These are phyloP conservation scores for Apoda limacodes DNA, from an alignment of 2,888 invertebrate species.

Conservation along the genomic window DNA sequence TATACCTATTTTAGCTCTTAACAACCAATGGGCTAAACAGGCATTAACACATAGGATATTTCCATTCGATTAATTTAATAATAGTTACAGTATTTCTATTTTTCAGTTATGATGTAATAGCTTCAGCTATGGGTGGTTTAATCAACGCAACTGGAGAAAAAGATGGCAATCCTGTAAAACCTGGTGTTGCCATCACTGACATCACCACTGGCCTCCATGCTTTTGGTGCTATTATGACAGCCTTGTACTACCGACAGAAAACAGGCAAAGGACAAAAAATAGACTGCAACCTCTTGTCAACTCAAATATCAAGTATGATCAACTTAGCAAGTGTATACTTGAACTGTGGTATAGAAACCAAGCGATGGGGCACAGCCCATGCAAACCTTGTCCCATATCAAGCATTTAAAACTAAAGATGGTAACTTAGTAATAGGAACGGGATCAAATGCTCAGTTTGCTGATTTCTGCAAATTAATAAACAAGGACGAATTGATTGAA, in stretches of 20 bases:
- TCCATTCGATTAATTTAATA: no score
- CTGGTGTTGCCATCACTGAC: slow-evolving; percentile 94
- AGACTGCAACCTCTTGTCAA: slow-evolving; percentile 93
- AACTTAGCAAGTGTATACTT: slow-evolving; percentile 92
- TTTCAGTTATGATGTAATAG: slow-evolving; percentile 89
- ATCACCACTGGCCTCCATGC: slow-evolving; percentile 94
- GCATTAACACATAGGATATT: no score
- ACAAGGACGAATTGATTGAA: slow-evolving; percentile 67
- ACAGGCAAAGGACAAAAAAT: slow-evolving; percentile 92
- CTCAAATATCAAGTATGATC: slow-evolving; percentile 89
- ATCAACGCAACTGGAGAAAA: slow-evolving; percentile 89
- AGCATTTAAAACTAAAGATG: slow-evolving; percentile 85
- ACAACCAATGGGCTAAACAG: no score
- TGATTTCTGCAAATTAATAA: slow-evolving; percentile 76
- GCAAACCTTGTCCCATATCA: slow-evolving; percentile 96
- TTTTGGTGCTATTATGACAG: slow-evolving; percentile 94
- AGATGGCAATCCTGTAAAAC: slow-evolving; percentile 88
- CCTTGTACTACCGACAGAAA: slow-evolving; percentile 79
- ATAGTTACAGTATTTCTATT: no score
- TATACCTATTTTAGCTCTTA: no score
- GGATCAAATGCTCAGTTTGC: slow-evolving; percentile 87
- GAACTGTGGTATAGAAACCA: slow-evolving; percentile 83
- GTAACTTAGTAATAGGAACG: slow-evolving; percentile 87
- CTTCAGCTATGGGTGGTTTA: slow-evolving; percentile 92
- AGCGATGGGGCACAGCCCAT: slow-evolving; percentile 93